phyloP scores from a whole-genome alignment of 1,140 invertebrate species.

The Eueides isabella region DNA sequence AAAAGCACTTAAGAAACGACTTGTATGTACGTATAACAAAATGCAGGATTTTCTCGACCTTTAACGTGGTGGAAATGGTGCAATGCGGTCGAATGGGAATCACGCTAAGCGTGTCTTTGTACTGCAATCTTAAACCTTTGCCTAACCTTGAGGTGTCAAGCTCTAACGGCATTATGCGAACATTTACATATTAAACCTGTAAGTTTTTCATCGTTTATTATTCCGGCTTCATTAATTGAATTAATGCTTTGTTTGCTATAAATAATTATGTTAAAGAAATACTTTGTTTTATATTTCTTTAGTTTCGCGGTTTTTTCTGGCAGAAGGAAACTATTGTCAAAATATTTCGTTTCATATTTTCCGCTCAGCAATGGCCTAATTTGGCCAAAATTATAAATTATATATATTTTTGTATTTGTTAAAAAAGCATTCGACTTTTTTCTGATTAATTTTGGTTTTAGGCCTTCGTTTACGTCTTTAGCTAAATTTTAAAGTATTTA shows the following conservation, averaged over 20 bases:
- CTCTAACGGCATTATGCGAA: slow-evolving; percentile 39
- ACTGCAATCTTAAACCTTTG: slow-evolving; percentile 59
- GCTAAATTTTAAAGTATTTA: no score
- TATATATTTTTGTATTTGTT: no score
- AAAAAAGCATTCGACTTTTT: no score
- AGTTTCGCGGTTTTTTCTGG: no score
- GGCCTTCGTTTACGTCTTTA: no score
- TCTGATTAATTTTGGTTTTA: no score
- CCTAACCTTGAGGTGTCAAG: slow-evolving; percentile 52
- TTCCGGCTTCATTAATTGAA: slow-evolving; percentile 10
- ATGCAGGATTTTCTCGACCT: slow-evolving; percentile 64
- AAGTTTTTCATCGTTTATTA: neutral
- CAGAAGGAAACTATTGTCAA: no score
- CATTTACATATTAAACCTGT: slow-evolving; percentile 30
- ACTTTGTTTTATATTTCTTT: no score
- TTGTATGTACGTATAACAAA: slow-evolving; percentile 16
- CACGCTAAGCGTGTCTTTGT: slow-evolving; percentile 60
- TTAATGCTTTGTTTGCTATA: neutral
- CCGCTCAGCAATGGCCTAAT: no score
- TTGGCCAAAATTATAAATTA: no score
- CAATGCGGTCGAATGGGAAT: slow-evolving; percentile 62
- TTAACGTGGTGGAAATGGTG: slow-evolving; percentile 56
- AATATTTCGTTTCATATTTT: no score
- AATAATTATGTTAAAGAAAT: no score
- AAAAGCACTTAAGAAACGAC: neutral